Base-by-base conservation (phyloP, 2,797 vertebrate genomes). In the Danio tinwini region DNA sequence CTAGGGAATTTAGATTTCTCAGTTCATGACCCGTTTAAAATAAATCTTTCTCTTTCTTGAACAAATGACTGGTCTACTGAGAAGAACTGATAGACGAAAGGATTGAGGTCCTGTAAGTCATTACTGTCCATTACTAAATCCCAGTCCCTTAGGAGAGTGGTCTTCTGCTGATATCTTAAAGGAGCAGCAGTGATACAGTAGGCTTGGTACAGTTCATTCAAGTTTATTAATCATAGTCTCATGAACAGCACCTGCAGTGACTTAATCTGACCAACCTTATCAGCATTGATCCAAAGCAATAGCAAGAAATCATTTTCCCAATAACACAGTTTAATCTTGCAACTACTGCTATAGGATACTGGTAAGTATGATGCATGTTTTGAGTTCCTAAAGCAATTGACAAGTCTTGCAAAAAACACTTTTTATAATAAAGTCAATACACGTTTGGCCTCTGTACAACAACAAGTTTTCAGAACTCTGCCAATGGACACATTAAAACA, bases 181-280 rank as follows among this genome's bases (percentile, higher is more conserved):
- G 70, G 7, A 49, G 81, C 67, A 29, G 29, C 3, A 29, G 29
- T 29, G 29, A 29, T 29, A n/a, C n/a, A n/a, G n/a, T n/a, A 29
- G 29, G 29, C 88, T 86, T 79, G 82, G 81, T 86, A 87, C 90
- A 87, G 88, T 89, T 91, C 87, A 87, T 87, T 29, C 29, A 1
- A 29, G 90, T 91, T 89, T 88, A 92, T 93, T 90, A 92, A 89
- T 93, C 88, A 92, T 87, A 87, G 86, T 76, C 79, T 86, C 85
- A 85, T 72, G 85, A 86, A 88, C 85, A 83, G 84, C 29, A n/a
- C 74, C 53, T 71, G 14, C 81, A 83, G 58, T 74, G 77, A 81
- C 74, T 3, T 29, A 29, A 29, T 29, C 29, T 29, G 29, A 29
- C 29, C 29, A 29, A 29, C 29, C 29, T 29, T 29, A 29, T 29